phyloP scores from a whole-genome alignment of 2,888 invertebrate genomes.

The Oligia latruncula region DNA sequence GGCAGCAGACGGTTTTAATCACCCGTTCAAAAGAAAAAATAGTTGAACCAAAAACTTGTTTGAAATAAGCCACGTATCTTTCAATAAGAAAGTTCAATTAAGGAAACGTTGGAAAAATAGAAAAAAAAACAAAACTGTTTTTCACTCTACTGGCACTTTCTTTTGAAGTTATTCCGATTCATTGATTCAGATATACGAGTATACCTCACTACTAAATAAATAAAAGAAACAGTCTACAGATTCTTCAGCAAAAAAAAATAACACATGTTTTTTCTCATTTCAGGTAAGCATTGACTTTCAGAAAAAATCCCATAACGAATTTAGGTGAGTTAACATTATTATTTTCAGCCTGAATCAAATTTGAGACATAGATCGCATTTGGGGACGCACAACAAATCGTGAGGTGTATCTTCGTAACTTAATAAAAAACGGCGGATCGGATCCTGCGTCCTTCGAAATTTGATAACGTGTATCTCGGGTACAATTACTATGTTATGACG shows the following conservation, averaged over 20 bases:
- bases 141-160: slow-evolving; percentile 9
- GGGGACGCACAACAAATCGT: slow-evolving; percentile 58
- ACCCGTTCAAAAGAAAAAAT: neutral
- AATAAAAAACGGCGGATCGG: slow-evolving; percentile 57
- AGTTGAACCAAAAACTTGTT: neutral
- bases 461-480: slow-evolving; percentile 62
- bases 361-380: slow-evolving; percentile 53
- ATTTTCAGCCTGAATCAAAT: slow-evolving; percentile 58
- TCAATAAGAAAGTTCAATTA: neutral
- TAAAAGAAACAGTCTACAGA: slow-evolving; percentile 6
- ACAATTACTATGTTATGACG: slow-evolving; percentile 65
- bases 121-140: slow-evolving; percentile 11
- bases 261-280: slow-evolving; percentile 41
- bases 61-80: neutral
- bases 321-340: slow-evolving; percentile 64
- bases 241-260: slow-evolving; percentile 4
- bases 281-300: slow-evolving; percentile 64
- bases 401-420: slow-evolving; percentile 61
- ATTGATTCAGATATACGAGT: slow-evolving; percentile 33
- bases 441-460: slow-evolving; percentile 58
- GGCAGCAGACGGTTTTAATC: neutral
- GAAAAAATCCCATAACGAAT: slow-evolving; percentile 50
- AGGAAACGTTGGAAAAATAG: neutral
- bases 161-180: slow-evolving; percentile 44
- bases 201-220: slow-evolving; percentile 23